A percentile compares a stretch with the other conserved stretches of the same genome.
Evolutionary conservation across 92 coral and sea anemone genomes (phyloP).

Genomic region (Phenganax marumi): DNA sequence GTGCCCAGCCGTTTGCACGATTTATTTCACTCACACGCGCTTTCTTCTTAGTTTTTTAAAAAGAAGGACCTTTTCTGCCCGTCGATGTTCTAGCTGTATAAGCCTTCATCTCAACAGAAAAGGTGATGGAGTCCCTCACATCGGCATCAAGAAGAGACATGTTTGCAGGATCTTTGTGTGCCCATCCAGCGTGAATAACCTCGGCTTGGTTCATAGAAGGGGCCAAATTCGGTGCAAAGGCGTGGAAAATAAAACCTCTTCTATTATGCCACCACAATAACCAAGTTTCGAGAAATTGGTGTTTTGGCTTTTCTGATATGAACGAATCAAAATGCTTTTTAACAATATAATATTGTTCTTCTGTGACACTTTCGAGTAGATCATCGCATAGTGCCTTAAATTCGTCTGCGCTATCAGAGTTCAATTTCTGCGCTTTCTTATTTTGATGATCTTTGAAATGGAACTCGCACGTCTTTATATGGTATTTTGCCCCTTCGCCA

Average conservation of each 20-base stretch:
- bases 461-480: slow-evolving; percentile 44
- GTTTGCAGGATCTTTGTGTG: slow-evolving; percentile 48
- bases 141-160: slow-evolving; percentile 47
- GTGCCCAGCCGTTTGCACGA: slow-evolving; percentile 34
- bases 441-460: slow-evolving; percentile 53
- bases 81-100: slow-evolving; percentile 28
- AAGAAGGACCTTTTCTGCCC: slow-evolving; percentile 49
- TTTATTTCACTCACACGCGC: slow-evolving; percentile 35
- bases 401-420: slow-evolving; percentile 19
- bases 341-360: slow-evolving; percentile 1
- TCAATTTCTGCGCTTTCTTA: slow-evolving; percentile 35
- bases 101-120: slow-evolving; percentile 47
- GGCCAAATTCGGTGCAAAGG: slow-evolving; percentile 50
- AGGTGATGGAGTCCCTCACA: slow-evolving; percentile 39
- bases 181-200: slow-evolving; percentile 68
- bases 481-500: slow-evolving; percentile 27
- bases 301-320: slow-evolving; percentile 11
- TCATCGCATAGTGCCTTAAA: slow-evolving; percentile 38
- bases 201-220: slow-evolving; percentile 71
- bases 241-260: slow-evolving; percentile 42
- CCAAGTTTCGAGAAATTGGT: slow-evolving; percentile 28
- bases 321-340: slow-evolving; percentile 30
- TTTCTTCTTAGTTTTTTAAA: slow-evolving; percentile 8
- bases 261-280: slow-evolving; percentile 44
- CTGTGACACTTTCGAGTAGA: slow-evolving; percentile 27